Evolutionary conservation across 2,888 invertebrate genomes (phyloP), one percentile per base, ranked within the genome.

Genomic region (Uloborus plumipes): DNA sequence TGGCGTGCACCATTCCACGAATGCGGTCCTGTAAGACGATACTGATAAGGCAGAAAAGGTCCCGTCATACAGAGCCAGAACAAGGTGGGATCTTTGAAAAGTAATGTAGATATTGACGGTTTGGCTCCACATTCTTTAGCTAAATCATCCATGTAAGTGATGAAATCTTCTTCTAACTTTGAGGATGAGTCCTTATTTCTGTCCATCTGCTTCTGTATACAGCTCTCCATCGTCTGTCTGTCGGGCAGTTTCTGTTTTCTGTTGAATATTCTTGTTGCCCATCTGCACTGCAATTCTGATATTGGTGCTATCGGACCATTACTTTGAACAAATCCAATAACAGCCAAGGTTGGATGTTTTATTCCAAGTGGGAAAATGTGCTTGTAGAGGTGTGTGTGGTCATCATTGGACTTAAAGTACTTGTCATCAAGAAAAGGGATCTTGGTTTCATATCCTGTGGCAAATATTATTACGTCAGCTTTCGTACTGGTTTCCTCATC

Each of bases 261-360:
- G 91, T 1, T 92, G 91, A 92, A 94, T 89, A 51, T 88, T 88
- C 84, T 84, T 51, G 74, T 39, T 13, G 66, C 73, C 84, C 74
- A 83, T 61, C 85, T 86, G 87, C 95, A 94, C 91, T 96, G 96
- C 53, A 94, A 89, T 88, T 97, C 95, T 88, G 94, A 95, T 91
- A 95, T 92, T 81, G 94, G 94, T 88, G 95, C 94, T 0, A 95
- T 94, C 0, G 84, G 61, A 88, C 94, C 94, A 2, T 95, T 93
- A 86, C 92, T 93, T 89, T 93, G 94, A 0, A 95, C 94, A 49
- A 97, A 90, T 0, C 97, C 97, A 58, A 95, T 90, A 86, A 97
- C 92, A 77, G 93, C 93, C 92, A 97, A 92, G 15, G 93, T 92
- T 1, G 96, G 95, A 87, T 93, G 92, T 84, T 93, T 92, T 70